Base-by-base conservation (phyloP, 2,113 vertebrate genomes). In the Anguilla rostrata region DNA sequence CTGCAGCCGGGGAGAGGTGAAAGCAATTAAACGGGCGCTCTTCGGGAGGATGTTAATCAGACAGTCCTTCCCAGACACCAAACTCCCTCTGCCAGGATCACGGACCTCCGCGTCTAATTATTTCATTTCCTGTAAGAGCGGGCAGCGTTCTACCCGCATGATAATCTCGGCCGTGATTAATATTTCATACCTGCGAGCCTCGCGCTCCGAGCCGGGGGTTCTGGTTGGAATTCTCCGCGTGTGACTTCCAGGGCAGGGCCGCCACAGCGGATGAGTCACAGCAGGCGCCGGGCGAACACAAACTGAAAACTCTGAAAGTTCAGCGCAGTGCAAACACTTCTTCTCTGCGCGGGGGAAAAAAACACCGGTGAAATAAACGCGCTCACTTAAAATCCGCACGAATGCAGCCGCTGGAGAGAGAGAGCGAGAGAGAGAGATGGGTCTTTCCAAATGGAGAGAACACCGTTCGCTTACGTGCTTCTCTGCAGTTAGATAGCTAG, bases 21-120 rank as follows among this genome's bases (percentile, higher is more conserved):
- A 95, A 93, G 92, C 93, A 95, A 95, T 95, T 93, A 94, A 94
- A 91, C 86, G 86, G 16, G 87, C 84, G 88, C 90, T 94, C 92
- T 89, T 75, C 90, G 89, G 90, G 92, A 90, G 91, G 90, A 84
- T 84, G 89, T 90, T 89, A 89, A 91, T 89, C 85, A 60, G 83
- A 85, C 89, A 87, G 84, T 90, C 81, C 39, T 78, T 87, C 57
- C 71, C 86, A 39, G 49, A 82, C 85, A 20, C 80, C 39, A 39
- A 88, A 91, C 75, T 90, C 78, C 81, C n/a, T 14, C 82, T 71
- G 81, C 1, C 39, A 71, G 85, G 82, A 86, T 71, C 60, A 90
- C 34, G 83, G 71, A 81, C 86, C 49, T 41, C 79, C 46, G 82
- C 56, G 26, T 83, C 86, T 78, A 87, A 83, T 87, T 87, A 87